Evolutionary conservation across 1,140 invertebrate genomes (phyloP), one percentile per base, ranked within the genome.

Genomic region (Micrasema longulum): DNA sequence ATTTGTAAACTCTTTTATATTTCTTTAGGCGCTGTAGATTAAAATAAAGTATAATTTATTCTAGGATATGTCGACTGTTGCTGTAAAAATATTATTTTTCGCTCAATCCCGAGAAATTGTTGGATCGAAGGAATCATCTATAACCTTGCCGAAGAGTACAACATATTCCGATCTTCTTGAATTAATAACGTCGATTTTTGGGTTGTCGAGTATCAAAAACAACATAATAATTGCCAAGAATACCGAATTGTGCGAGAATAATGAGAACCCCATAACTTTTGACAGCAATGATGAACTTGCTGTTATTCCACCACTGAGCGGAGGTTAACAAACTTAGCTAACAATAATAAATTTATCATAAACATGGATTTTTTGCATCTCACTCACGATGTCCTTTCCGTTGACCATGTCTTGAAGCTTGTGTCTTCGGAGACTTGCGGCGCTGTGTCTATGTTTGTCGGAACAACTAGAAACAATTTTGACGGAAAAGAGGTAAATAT

Each of bases 381-480:
- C 14, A 88, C 89, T 2, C 77, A 87, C 0, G 87, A 91, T 14
- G 88, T 89, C 78, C 82, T 97, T 43, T 85, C 90, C 76, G 80
- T 95, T n/a, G 88, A 89, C 31, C 82, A 88, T 47, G 89, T 95
- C 48, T 88, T 89, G 36, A 82, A 89, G 14, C 78, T 88, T 36
- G 92, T 95, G 0, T 82, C 87, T 12, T 89, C 91, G 45, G 85
- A 91, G 60, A 87, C 87, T 50, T 97, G 93, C 84, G 97, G 97
- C 43, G 96, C 95, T 6, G 87, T 95, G 20, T 95, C 95, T 2
- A 80, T 94, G 36, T 98, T 98, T 85, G 88, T 97, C 66, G 97
- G 97, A 1, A 97, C 93, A 18, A 98, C 96, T 9, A 87, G 96
- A 78, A 91, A 98, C 83, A 91, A 92, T 81, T 97, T 96, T 86